Evolutionary conservation across 2,888 invertebrate genomes (phyloP).

Genomic region (Leptopterna dolabrata): DNA sequence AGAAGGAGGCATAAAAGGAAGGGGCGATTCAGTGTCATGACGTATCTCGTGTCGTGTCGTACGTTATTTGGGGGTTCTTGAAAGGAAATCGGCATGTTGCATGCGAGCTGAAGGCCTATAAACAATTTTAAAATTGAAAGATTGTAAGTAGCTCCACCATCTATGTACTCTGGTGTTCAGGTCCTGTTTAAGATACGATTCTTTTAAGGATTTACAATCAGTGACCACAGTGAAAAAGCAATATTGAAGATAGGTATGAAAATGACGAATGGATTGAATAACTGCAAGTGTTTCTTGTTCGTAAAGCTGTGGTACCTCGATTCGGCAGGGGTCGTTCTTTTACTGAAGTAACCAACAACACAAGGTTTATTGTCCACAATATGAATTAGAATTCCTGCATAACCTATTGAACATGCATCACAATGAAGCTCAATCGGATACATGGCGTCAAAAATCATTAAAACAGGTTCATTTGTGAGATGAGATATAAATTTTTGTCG

Average conservation of each 20-base stretch:
- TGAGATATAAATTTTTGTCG: slow-evolving; percentile 29
- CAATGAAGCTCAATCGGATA: slow-evolving; percentile 40
- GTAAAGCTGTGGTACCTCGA: slow-evolving; percentile 13
- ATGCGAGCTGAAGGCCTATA: slow-evolving; percentile 41
- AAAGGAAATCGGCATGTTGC: slow-evolving; percentile 23
- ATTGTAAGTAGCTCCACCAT: slow-evolving; percentile 16
- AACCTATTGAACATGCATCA: slow-evolving; percentile 15
- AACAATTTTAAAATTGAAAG: slow-evolving; percentile 57
- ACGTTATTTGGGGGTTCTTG: not conserved
- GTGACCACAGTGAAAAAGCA: slow-evolving; percentile 23
- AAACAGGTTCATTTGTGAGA: slow-evolving; percentile 31
- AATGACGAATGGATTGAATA: slow-evolving; percentile 19
- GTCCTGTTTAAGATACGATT: slow-evolving; percentile 24
- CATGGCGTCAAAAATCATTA: slow-evolving; percentile 31
- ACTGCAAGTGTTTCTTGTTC: slow-evolving; percentile 20
- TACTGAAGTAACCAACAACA: slow-evolving; percentile 23
- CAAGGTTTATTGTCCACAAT: slow-evolving; percentile 34
- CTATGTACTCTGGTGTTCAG: slow-evolving; percentile 12
- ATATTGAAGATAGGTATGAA: slow-evolving; percentile 6
- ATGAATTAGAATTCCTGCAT: slow-evolving; percentile 30
- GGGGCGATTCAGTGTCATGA: no score
- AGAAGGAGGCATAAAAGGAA: no score
- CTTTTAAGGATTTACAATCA: slow-evolving; percentile 8
- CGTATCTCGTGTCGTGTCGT: not conserved
- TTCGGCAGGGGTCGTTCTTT: slow-evolving; percentile 17